A percentile compares a stretch with the other conserved stretches of the same genome.
phyloP scores from a whole-genome alignment of 2,888 invertebrate species.

The Rotaria macrura region DNA sequence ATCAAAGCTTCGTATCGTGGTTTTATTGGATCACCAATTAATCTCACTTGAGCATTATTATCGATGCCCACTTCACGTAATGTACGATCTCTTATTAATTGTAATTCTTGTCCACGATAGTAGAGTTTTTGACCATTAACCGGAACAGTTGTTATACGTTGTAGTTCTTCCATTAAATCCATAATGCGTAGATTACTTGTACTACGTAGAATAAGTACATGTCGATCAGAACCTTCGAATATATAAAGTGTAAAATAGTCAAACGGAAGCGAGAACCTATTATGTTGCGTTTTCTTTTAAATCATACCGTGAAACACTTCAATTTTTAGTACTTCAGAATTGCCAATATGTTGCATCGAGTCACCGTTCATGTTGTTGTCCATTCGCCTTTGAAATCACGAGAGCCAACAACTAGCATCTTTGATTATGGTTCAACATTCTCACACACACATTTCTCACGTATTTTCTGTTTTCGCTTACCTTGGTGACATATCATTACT shows the following conservation, averaged over 20 bases:
- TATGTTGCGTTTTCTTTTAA: too few species aligned
- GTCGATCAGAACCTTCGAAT: constrained; percentile 26
- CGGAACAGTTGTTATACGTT: constrained; percentile 27
- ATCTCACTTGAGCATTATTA: constrained; percentile 27
- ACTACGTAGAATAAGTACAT: constrained; percentile 23
- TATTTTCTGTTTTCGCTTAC: background rate
- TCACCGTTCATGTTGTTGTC: background rate
- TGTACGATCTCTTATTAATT: constrained; percentile 6
- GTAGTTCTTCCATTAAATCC: constrained; percentile 27
- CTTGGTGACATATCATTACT: background rate
- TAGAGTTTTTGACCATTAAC: constrained; percentile 24
- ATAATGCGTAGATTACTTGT: constrained; percentile 16
- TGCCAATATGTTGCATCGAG: background rate
- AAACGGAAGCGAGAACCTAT: too few species aligned
- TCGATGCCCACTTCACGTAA: constrained; percentile 27
- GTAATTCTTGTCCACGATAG: constrained; percentile 26
- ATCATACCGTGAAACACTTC: constrained; percentile 30
- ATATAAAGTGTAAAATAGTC: too few species aligned
- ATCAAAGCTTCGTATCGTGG: constrained; percentile 6
- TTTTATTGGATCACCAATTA: constrained; percentile 32
- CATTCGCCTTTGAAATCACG: background rate
- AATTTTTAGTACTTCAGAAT: constrained; percentile 23
- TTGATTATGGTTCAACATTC: background rate
- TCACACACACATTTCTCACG: background rate
- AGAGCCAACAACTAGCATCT: background rate